Evolutionary conservation across 35 echinoderm and acorn worm genomes (phyloP), one percentile per base, ranked within the genome.

Genomic region (Chiridota heheva): DNA sequence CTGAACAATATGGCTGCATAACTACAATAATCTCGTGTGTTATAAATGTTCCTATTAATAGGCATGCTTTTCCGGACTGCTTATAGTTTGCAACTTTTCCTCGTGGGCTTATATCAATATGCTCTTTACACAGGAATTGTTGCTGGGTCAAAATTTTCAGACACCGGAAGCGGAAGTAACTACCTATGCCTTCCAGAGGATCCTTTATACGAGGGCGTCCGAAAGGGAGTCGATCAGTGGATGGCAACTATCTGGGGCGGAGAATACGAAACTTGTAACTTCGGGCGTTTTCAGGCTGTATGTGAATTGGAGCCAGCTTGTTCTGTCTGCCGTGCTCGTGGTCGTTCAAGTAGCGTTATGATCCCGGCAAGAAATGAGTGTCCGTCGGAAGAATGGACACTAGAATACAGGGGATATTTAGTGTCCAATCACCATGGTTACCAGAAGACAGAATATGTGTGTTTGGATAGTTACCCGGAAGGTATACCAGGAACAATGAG

Each of bases 321-420:
- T 56, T 42, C 77, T 36, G 79, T 89, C 29, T 89, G 86, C 69
- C 43, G 83, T 32, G 86, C 79, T 36, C 66, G 62, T 33, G 16
- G 5, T 47, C 63, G 86, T 40, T 7, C 13, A 1, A 72, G 44
- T 0, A 34, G 76, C 33, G 41, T 90, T 1, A 76, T 90, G 80
- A 40, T 90, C 38, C 87, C 87, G 5, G 87, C 53, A 0, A 39
- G 69, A 40, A 84, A 76, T 22, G 51, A 27, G 33, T 90, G 87
- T 84, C 79, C 80, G 7, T 44, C 67, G 0, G 39, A 71, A 29
- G 70, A 84, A 0, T 90, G 87, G 87, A 84, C 81, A 25, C 58
- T 55, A 1, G 87, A 90, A 48, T 90, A 90, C 81, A 60, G n/a
- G 24, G 87, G 87, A 0, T 90, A 84, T 40, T 41, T 90, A 3